phyloP scores from a whole-genome alignment of 2,797 vertebrate species.

The Brotogeris chrysoptera region DNA sequence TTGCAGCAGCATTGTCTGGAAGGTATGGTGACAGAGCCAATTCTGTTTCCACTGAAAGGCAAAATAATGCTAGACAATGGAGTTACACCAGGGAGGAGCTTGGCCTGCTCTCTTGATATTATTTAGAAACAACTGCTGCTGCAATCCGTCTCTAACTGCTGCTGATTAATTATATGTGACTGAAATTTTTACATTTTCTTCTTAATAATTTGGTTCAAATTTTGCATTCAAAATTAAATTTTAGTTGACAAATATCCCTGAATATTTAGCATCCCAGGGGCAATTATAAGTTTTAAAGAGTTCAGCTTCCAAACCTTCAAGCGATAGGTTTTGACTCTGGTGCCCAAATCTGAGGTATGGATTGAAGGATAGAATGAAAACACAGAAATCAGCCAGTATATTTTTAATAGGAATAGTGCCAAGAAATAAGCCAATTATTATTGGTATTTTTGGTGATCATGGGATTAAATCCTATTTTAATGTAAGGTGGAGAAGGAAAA shows the following conservation, averaged over 20 bases:
- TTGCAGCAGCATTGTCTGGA: background rate
- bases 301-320: background rate
- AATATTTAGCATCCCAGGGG: background rate
- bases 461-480: constrained; percentile 38
- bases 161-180: background rate
- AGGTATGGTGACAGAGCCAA: background rate
- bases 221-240: background rate
- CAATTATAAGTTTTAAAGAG: background rate
- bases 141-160: background rate
- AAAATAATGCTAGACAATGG: background rate
- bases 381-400: background rate
- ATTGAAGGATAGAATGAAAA: background rate
- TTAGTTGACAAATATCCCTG: background rate
- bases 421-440: constrained; percentile 20
- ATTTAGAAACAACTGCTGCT: background rate
- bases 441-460: background rate
- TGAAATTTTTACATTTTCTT: background rate
- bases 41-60: background rate
- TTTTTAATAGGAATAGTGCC: constrained; percentile 14
- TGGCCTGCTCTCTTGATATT: background rate
- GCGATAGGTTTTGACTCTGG: background rate
- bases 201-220: background rate
- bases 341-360: background rate
- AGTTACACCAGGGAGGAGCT: background rate
- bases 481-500: background rate